Evolutionary conservation across 1,140 invertebrate species (phyloP).

Genomic region (Maniola jurtina): DNA sequence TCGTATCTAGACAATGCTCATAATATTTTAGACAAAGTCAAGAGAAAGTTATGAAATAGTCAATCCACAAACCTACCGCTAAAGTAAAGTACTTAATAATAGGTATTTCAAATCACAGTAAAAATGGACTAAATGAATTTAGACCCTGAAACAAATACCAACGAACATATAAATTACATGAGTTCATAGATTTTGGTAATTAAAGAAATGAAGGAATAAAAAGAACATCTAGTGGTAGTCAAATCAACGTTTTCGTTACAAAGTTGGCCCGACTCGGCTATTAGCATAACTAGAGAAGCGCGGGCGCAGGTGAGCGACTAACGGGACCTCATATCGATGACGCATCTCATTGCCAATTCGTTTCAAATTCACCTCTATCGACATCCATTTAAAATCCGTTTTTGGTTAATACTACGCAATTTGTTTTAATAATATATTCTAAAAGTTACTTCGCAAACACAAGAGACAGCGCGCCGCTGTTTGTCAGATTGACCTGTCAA

Average conservation of each 20-base stretch:
- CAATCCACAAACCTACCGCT: too few relatives aligned
- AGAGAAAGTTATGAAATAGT: too few relatives aligned
- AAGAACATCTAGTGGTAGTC: conserved; percentile 16
- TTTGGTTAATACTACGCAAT: conserved; percentile 32
- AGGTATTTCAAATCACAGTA: too few relatives aligned
- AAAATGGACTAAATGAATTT: too few relatives aligned
- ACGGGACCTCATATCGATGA: conserved; percentile 63
- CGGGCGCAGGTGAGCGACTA: conserved; percentile 72
- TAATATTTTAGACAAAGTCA: too few relatives aligned
- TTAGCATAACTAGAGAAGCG: conserved; percentile 75
- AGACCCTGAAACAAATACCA: too few relatives aligned
- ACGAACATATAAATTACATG: too few relatives aligned
- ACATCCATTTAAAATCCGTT: conserved; percentile 39
- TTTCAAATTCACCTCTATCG: conserved; percentile 53
- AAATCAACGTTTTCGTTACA: conserved; percentile 25
- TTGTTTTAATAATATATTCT: conserved; percentile 46
- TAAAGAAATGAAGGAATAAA: too few relatives aligned
- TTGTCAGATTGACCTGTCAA: conserved; percentile 57
- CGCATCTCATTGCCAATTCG: conserved; percentile 50
- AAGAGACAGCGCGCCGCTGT: conserved; percentile 55
- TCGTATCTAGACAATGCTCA: background rate
- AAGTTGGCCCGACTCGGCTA: conserved; percentile 51
- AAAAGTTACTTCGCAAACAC: conserved; percentile 47
- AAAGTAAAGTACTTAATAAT: too few relatives aligned
- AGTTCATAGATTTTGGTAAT: too few relatives aligned